Conservation (phyloP, 2,113 vertebrate species). For the Capreolus pygargus region DNA sequence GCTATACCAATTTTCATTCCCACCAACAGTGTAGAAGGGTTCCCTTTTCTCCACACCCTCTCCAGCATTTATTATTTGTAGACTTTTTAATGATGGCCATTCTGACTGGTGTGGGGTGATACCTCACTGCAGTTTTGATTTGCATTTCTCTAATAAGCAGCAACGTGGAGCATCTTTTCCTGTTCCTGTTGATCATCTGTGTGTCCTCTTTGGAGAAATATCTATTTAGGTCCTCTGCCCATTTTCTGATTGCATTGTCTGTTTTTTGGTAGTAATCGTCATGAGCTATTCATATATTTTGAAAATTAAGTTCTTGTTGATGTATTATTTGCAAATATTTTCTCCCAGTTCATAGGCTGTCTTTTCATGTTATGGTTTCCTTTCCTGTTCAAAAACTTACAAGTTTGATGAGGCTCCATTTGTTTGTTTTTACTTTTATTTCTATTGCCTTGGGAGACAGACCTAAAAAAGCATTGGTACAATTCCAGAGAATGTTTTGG, state of each 20-base stretch:
- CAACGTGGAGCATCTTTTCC: fast-evolving
- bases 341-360: not conserved
- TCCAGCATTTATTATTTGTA: not conserved
- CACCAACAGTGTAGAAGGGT: not conserved
- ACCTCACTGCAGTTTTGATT: not conserved
- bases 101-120: not conserved
- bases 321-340: not conserved
- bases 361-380: not conserved
- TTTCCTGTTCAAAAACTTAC: not conserved
- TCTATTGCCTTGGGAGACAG: not conserved
- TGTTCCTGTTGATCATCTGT: not conserved
- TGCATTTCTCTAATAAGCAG: not conserved
- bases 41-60: not conserved
- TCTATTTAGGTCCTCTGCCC: not conserved
- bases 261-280: not conserved
- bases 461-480: not conserved
- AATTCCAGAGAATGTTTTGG: not conserved
- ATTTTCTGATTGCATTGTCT: not conserved
- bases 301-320: not conserved
- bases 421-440: not conserved
- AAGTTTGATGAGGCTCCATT: not conserved
- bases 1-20: not conserved
- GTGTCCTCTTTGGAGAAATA: not conserved
- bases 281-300: not conserved
- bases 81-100: not conserved